phyloP scores from a whole-genome alignment of 2,113 vertebrate species.

The Anarhynchus alexandrinus region DNA sequence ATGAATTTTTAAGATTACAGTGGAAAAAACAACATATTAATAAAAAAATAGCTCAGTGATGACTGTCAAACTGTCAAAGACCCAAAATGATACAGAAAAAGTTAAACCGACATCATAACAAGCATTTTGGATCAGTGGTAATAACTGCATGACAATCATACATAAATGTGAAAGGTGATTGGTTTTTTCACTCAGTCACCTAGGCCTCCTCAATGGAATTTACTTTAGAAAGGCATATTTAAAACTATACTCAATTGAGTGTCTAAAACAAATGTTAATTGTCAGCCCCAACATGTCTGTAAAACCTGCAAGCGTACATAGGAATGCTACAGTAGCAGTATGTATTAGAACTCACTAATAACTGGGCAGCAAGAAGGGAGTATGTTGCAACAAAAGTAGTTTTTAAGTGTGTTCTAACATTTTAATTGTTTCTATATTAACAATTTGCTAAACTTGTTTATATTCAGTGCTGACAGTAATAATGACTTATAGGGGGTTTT shows the following conservation, averaged over 20 bases:
- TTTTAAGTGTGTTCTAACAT: neutral
- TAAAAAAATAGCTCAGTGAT: neutral
- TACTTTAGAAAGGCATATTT: conserved; percentile 15
- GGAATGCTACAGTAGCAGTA: neutral
- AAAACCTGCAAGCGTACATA: neutral
- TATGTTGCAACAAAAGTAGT: neutral
- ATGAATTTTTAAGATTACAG: neutral
- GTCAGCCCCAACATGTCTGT: conserved; percentile 28
- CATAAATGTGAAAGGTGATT: conserved; percentile 41
- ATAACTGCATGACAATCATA: conserved; percentile 5
- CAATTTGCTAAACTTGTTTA: neutral
- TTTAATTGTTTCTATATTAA: neutral
- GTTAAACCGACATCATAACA: conserved; percentile 5
- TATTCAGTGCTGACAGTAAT: conserved; percentile 20
- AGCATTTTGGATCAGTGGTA: conserved; percentile 39
- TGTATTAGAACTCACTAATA: neutral
- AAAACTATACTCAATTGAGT: neutral
- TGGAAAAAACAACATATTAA: neutral
- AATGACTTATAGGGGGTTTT: neutral
- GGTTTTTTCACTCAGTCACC: conserved; percentile 66
- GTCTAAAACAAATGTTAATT: neutral
- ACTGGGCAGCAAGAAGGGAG: neutral
- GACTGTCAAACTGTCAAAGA: neutral
- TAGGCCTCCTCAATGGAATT: conserved; percentile 54
- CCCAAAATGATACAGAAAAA: conserved; percentile 35